Evolutionary conservation across 1,140 invertebrate genomes (phyloP), one percentile per base, ranked within the genome.

Genomic region (Trichonephila clavipes): DNA sequence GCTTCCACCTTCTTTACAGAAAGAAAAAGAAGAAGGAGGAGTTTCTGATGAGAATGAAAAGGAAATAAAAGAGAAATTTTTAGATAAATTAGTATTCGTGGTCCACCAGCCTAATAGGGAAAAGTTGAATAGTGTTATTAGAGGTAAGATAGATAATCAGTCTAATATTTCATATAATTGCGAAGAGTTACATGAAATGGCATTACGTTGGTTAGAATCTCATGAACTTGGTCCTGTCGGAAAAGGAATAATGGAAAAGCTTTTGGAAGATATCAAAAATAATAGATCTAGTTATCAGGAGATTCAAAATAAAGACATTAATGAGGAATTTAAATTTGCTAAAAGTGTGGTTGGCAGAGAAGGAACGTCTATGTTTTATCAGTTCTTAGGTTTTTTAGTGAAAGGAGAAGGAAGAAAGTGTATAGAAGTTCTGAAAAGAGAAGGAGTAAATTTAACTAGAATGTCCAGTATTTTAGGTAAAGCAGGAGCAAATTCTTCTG

Each of bases 231-330:
- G 90, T 1, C 90, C 51, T 83, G 1, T 28, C 64, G 83, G 0
- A 83, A 64, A 91, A 83, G 90, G 77, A 83, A 91, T 83, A 91
- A 83, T 91, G 34, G 81, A 83, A 91, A 91, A 91, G 72, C 90
- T 91, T 82, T 64, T 91, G 59, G 72, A 16, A 90, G 69, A 90
- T 90, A 82, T 90, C 12, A 90, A 90, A 90, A 90, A 82, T 81
- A 90, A 81, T 90, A 90, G 89, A 61, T 90, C 69, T 58, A 90
- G 69, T 90, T 90, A 90, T 90, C 89, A 59, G 89, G 58, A 90
- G 24, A 82, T 90, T 61, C 69, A 90, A 44, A 82, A 81, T 51
- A 51, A 51, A 28, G 34, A 82, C 19, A 61, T 90, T 77, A 19
- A 90, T 81, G 51, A 90, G 24, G 89, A 90, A 90, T 61, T 90